Conservation (phyloP, 1,140 invertebrate species). For the Aphelinus atriplicis region DNA sequence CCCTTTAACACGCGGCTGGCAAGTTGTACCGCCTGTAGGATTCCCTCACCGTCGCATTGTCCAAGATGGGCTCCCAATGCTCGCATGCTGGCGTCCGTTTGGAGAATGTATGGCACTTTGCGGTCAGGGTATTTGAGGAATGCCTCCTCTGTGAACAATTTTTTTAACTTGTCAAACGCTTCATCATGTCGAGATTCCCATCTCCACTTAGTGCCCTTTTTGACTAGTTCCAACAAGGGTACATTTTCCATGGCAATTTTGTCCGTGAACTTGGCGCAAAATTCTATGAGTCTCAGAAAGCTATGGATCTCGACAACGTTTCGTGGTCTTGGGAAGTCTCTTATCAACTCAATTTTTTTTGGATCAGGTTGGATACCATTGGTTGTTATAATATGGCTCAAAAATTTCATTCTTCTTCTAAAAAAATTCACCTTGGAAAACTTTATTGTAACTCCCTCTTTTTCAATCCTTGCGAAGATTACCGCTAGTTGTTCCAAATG, state of each 20-base stretch:
- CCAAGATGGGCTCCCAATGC: slow-evolving; percentile 27
- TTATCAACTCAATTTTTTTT: neutral
- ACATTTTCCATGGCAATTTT: neutral
- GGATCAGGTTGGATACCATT: neutral
- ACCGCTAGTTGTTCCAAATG: neutral
- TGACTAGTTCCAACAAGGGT: neutral
- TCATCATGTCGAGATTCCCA: neutral
- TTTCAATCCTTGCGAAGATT: neutral
- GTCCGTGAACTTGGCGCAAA: neutral
- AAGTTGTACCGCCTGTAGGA: neutral
- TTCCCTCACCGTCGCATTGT: slow-evolving; percentile 1
- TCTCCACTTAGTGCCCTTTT: neutral
- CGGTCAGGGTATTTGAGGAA: too few species aligned
- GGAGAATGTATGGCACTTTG: neutral
- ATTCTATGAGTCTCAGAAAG: neutral
- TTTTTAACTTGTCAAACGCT: too few species aligned
- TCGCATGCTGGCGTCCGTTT: slow-evolving; percentile 20
- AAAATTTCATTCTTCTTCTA: neutral
- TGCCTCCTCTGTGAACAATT: too few species aligned
- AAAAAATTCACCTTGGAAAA: neutral
- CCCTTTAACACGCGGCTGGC: neutral
- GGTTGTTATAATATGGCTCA: neutral
- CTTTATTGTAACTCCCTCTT: neutral
- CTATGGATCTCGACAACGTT: neutral
- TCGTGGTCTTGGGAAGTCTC: neutral